Percentiles rank a stretch among this genome's conserved stretches.
Evolutionary conservation across 2,888 invertebrate species (phyloP).

Genomic region (Heliconius ismenius): DNA sequence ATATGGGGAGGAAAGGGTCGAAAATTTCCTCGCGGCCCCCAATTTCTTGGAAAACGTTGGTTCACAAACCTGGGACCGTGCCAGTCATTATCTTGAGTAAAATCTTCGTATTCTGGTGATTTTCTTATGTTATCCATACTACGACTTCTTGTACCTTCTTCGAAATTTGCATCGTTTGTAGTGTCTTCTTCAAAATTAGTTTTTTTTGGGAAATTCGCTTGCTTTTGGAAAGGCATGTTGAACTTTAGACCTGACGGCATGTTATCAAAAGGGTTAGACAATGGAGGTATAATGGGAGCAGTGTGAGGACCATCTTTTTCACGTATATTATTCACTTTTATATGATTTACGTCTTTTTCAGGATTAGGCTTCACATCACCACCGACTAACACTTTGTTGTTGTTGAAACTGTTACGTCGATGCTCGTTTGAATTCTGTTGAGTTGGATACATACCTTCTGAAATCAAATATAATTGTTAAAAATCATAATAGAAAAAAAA

Average conservation of each 20-base stretch:
- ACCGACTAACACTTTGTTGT: constrained; percentile 75
- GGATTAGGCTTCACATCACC: constrained; percentile 61
- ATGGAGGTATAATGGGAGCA: constrained; percentile 57
- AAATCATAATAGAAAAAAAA: not conserved
- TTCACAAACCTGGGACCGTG: constrained; percentile 54
- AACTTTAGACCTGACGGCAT: constrained; percentile 62
- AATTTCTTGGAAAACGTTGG: constrained; percentile 70
- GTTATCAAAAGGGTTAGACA: constrained; percentile 66
- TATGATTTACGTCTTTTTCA: constrained; percentile 5
- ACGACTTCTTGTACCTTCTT: constrained; percentile 60
- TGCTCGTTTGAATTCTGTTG: constrained; percentile 79
- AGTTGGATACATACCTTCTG: constrained; percentile 66
- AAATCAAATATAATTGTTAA: constrained; percentile 40
- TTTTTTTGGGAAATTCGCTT: constrained; percentile 21
- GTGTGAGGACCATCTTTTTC: constrained; percentile 53
- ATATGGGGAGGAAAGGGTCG: constrained; percentile 57
- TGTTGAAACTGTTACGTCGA: constrained; percentile 68
- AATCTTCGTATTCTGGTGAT: constrained; percentile 53
- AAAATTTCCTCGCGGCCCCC: constrained; percentile 66
- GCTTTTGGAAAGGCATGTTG: constrained; percentile 43
- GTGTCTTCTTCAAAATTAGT: constrained; percentile 42
- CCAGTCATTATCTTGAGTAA: constrained; percentile 52
- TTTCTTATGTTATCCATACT: constrained; percentile 50
- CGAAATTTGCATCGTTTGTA: constrained; percentile 54
- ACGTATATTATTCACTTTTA: constrained; percentile 18